Base-by-base conservation (phyloP, 2,888 invertebrate species). In the Neoaliturus tenellus region DNA sequence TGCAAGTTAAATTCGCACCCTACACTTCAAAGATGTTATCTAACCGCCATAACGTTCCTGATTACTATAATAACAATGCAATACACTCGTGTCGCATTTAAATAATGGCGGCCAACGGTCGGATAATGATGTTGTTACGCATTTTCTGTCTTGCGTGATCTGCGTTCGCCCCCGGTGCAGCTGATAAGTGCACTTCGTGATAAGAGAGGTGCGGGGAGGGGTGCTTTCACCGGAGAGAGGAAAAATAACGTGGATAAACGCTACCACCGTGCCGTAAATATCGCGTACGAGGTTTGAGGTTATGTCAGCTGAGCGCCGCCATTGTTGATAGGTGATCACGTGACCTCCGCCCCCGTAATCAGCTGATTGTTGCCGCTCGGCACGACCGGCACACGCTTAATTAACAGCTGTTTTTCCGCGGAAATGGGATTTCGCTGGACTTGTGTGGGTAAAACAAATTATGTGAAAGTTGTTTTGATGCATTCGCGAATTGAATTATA, bases 281-380 rank as follows among this genome's bases (percentile, higher is more conserved):
- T 62, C 6, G 62, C 23, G 51, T 51, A 51, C 23, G 48, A 48
- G 12, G 51, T 51, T 51, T 62, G 62, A 62, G 62, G 62, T 62
- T 62, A 62, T 62, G 62, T 62, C 62, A 62, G 62, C 62, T 3
- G 55, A 12, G 4, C 4, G 4, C 8, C n/a, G 8, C 28, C 28
- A 62, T 62, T 62, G 62, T 62, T 28, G 62, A 55, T 55, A 28
- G 62, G 14, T 62, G 62, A 62, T 62, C 62, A 31, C 14, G 17
- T 31, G 62, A 62, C 62, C 62, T 62, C 17, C 31, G 31, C 10
- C 28, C 62, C 31, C 39, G 3, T 20, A 20, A 62, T 28, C 62
- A 62, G 28, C 62, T 62, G 62, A 62, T 62, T 62, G 62, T 31
- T 25, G 10, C 31, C 8, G 28, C 55, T 28, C 62, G 31, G 28